Conservation (phyloP, 1,140 invertebrate species). For the Drosophila hydei region DNA sequence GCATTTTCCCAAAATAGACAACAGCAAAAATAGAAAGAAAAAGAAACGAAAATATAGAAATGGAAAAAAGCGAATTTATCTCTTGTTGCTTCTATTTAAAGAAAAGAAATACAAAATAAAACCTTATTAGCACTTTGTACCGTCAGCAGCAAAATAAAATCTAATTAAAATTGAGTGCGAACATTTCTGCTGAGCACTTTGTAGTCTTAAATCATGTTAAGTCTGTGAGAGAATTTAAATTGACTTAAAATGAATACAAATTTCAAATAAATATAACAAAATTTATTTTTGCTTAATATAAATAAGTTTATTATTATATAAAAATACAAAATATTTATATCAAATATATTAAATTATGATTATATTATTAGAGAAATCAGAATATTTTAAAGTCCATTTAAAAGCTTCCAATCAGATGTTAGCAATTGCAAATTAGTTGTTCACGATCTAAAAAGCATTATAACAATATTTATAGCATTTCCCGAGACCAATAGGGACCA, state of each 20-base stretch:
- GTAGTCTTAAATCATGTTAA: background rate
- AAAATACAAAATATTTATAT: too few relatives aligned
- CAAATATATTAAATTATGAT: background rate
- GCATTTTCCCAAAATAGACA: slow-evolving; percentile 43
- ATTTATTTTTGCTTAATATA: too few relatives aligned
- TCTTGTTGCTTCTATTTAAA: slow-evolving; percentile 26
- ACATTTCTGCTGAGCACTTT: background rate
- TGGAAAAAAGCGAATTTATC: slow-evolving; percentile 22
- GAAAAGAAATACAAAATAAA: background rate
- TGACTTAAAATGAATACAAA: background rate
- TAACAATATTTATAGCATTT: too few relatives aligned
- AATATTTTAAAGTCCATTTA: too few relatives aligned
- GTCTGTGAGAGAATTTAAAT: background rate
- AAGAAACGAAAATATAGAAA: slow-evolving; percentile 19
- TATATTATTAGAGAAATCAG: too few relatives aligned
- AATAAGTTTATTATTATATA: too few relatives aligned
- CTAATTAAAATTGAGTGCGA: slow-evolving; percentile 3
- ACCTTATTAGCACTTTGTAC: slow-evolving; percentile 26
- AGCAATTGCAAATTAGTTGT: too few relatives aligned
- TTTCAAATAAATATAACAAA: too few relatives aligned
- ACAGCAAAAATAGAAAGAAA: slow-evolving; percentile 9
- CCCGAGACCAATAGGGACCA: too few relatives aligned
- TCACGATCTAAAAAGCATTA: too few relatives aligned
- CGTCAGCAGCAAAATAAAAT: background rate
- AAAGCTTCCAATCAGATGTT: too few relatives aligned